Conservation (phyloP, 2,113 vertebrate species). For the Piaya cayana region DNA sequence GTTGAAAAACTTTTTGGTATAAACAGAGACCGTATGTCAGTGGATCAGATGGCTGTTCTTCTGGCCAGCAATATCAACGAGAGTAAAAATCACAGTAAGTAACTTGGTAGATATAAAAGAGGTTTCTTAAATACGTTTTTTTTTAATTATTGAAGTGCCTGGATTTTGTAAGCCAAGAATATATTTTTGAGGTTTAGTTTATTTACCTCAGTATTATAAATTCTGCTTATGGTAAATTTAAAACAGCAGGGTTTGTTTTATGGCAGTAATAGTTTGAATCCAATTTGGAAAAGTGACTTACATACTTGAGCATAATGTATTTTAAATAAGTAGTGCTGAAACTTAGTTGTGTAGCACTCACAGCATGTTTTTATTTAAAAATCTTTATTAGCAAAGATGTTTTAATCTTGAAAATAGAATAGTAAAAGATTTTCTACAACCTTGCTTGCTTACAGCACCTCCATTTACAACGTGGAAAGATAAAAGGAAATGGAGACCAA, state of each 20-base stretch:
- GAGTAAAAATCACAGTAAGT: slow-evolving; percentile 90
- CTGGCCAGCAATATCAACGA: slow-evolving; percentile 97
- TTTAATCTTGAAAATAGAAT: not conserved
- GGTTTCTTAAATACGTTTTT: not conserved
- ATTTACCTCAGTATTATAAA: not conserved
- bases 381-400: not conserved
- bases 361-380: not conserved
- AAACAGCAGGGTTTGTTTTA: not conserved
- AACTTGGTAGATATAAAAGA: not conserved
- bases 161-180: not conserved
- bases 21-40: slow-evolving; percentile 91
- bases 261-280: not conserved
- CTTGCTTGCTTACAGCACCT: slow-evolving; percentile 79
- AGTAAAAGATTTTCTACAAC: not conserved
- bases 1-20: slow-evolving; percentile 93
- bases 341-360: not conserved
- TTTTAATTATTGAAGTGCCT: accelerated
- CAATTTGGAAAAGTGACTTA: not conserved
- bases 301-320: not conserved
- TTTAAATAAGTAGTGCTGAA: not conserved
- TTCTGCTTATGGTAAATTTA: not conserved
- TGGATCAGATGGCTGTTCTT: slow-evolving; percentile 96
- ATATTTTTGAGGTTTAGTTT: not conserved
- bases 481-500: slow-evolving; percentile 87
- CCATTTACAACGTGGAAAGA: slow-evolving; percentile 94